Evolutionary conservation across 2,888 invertebrate genomes (phyloP), one percentile per base, ranked within the genome.

Genomic region (Leptinotarsa rubiginosa): DNA sequence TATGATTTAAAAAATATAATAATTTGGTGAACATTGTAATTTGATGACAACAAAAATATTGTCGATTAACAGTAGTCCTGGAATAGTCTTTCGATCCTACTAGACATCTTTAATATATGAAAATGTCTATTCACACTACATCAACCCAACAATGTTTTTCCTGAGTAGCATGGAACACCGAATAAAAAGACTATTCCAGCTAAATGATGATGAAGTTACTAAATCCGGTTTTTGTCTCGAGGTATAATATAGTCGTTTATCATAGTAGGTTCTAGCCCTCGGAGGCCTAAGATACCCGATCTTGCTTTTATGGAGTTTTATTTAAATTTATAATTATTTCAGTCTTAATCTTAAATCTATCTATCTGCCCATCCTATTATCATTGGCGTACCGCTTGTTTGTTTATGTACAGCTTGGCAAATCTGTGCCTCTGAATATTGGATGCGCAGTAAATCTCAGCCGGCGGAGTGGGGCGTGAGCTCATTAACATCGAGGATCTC

Each of bases 201-300:
- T 77, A 75, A 84, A 85, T 84, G 86, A 87, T 87, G 87, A 87
- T 87, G 87, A 87, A 87, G 87, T 87, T 87, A 87, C 86, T 85
- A 87, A 86, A 87, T 86, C 87, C 87, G 87, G 87, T 87, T 87
- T 84, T 85, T 84, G 83, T 83, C 80, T 79, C 78, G 82, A 84
- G 85, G 86, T 85, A 87, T 87, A 87, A 87, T 87, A 87, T 87
- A 87, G 87, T 87, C 87, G 87, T 87, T 87, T 87, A 87, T 87
- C 87, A 87, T 87, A 84, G 85, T 85, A 83, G 84, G 83, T 83
- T 82, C 72, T 75, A 78, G 82, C 84, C 86, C 86, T 86, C 83
- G 47, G 69, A 69, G 69, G 20, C 47, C 47, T 20, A 84, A 81
- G 86, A 87, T 86, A 86, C 84, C 82, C 84, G 85, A 86, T 87